phyloP scores from a whole-genome alignment of 2,797 vertebrate species.

The Okamejei kenojei region DNA sequence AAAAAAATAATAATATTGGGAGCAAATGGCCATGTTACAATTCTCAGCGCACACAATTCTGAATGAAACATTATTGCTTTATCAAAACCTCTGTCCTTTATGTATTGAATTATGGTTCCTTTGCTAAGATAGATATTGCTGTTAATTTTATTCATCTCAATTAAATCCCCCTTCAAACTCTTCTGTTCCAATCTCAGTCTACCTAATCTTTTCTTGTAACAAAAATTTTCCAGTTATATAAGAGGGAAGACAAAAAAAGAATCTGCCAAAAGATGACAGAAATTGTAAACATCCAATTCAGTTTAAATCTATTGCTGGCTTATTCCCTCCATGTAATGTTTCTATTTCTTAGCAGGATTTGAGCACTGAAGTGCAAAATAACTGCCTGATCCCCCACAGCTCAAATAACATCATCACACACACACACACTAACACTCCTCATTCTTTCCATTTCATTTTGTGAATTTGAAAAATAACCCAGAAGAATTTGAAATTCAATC shows the following conservation, averaged over 20 bases:
- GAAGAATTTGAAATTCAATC: conserved; percentile 16
- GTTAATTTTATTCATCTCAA: no score
- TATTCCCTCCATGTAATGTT: background rate
- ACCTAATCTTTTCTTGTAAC: no score
- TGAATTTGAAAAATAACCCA: background rate
- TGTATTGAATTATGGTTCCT: no score
- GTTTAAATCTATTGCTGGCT: conserved; percentile 23
- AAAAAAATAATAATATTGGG: no score
- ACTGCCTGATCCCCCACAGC: conserved; percentile 14
- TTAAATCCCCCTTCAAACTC: no score
- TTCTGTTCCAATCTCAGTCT: no score
- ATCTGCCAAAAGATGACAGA: background rate
- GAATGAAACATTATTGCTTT: no score
- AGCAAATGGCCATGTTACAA: no score
- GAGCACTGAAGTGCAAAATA: conserved; percentile 25
- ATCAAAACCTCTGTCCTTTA: no score
- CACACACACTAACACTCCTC: background rate
- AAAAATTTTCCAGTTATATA: background rate
- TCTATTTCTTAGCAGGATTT: background rate
- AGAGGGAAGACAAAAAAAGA: background rate
- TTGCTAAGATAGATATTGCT: no score
- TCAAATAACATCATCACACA: conserved; percentile 20
- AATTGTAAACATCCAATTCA: conserved; percentile 16
- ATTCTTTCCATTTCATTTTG: background rate
- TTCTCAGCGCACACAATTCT: no score